Base-by-base conservation (phyloP, 2,113 vertebrate genomes). In the Zingel zingel region DNA sequence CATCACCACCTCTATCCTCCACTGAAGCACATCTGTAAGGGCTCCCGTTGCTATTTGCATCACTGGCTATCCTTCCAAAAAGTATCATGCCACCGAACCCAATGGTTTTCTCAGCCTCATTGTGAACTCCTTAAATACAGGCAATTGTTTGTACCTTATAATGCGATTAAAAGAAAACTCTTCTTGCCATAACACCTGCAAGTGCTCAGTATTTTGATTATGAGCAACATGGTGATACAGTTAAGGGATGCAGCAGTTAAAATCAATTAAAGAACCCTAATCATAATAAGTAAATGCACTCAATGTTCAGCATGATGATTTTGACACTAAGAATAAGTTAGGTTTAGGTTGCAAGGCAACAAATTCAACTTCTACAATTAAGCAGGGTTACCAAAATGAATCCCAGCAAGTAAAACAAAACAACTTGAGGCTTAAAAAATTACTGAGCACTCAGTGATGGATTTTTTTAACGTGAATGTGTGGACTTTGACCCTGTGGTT, bases 321-420 rank as follows among this genome's bases (percentile, higher is more conserved):
- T 43, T 64, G 75, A 85, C 51, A 62, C 39, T 18, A 36, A 74
- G 14, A 74, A n/a, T 67, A 69, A 68, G 61, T 53, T 53, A 64
- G 64, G 5, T 54, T 39, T 33, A 23, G 6, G 82, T 88, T 88
- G 88, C 86, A 76, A 51, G 27, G 89, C 77, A 81, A 91, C 92
- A 76, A 18, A 61, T 72, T 23, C 33, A 86, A 79, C 54, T 62
- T 36, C 8, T 43, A 27, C 21, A 66, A 76, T 30, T 62, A 62
- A 78, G 23, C 53, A 63, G 47, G 54, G 30, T 76, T 48, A 19
- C 19, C 47, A 56, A 59, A 75, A 62, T 23, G 18, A 77, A 67
- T 11, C 18, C 23, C 23, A 83, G 25, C n/a, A 74, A 82, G 33
- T 9, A n/a, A 56, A 62, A 33, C 1, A 0, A 53, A 70, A 64